Percentiles rank a stretch among this genome's conserved stretches.
These are phyloP conservation scores for Dryobotodes eremita DNA, from an alignment of 2,888 invertebrate species.

Conservation along the genomic window DNA sequence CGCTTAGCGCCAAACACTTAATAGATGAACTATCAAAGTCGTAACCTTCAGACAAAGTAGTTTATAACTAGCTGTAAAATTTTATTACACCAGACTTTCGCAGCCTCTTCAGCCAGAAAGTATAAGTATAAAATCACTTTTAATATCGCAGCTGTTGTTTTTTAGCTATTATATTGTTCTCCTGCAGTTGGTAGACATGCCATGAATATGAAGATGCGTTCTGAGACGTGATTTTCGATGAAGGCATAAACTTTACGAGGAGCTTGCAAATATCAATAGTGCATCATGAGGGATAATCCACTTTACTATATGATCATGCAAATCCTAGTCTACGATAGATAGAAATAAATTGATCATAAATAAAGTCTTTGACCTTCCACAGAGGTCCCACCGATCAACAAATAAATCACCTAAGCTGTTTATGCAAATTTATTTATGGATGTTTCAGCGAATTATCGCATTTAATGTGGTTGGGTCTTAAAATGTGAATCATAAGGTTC, in stretches of 20 bases:
- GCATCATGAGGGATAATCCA: slow-evolving; percentile 83
- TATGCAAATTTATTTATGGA: slow-evolving; percentile 55
- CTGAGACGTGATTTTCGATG: slow-evolving; percentile 73
- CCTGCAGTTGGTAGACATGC: slow-evolving; percentile 53
- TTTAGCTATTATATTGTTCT: slow-evolving; percentile 49
- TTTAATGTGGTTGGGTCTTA: slow-evolving; percentile 8
- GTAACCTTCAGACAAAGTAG: slow-evolving; percentile 34
- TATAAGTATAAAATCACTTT: slow-evolving; percentile 51
- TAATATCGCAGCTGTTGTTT: slow-evolving; percentile 64
- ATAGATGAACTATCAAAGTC: slow-evolving; percentile 32
- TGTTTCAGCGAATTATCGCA: slow-evolving; percentile 26
- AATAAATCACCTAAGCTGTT: slow-evolving; percentile 66
- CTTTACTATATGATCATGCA: slow-evolving; percentile 79
- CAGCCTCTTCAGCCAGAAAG: slow-evolving; percentile 17
- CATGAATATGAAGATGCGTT: slow-evolving; percentile 68
- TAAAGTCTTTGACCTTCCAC: slow-evolving; percentile 74
- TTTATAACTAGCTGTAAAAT: slow-evolving; percentile 45
- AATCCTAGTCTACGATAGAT: slow-evolving; percentile 80
- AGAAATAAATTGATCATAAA: slow-evolving; percentile 79
- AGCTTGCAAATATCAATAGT: slow-evolving; percentile 81
- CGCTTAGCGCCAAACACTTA: slow-evolving; percentile 28
- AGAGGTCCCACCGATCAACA: slow-evolving; percentile 65
- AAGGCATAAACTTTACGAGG: slow-evolving; percentile 79
- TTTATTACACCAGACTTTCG: slow-evolving; percentile 39
- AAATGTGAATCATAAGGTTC: not conserved